These are phyloP conservation scores for Tribolium freemani DNA, from an alignment of 2,888 invertebrate species.

Conservation along the genomic window DNA sequence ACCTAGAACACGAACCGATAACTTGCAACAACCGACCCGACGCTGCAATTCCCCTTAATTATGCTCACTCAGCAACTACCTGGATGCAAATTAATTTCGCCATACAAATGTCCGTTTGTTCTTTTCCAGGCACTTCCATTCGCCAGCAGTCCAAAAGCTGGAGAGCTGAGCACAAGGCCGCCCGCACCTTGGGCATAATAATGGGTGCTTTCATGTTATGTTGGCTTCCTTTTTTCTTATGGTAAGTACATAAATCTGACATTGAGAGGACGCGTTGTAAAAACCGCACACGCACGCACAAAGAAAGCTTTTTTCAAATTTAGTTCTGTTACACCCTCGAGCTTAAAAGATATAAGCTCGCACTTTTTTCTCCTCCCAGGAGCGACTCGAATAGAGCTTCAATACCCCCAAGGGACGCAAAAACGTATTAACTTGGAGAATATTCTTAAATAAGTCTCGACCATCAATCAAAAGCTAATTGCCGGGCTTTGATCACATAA, in stretches of 20 bases:
- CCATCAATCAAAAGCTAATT: conserved; percentile 37
- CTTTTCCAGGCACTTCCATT: conserved; percentile 75
- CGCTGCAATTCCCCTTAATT: conserved; percentile 33
- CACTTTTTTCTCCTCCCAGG: conserved; percentile 5
- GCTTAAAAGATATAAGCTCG: conserved; percentile 25
- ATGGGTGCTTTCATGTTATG: conserved; percentile 96
- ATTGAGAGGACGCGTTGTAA: conserved; percentile 9
- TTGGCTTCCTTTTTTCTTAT: conserved; percentile 96
- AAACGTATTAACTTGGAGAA: background rate
- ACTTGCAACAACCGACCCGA: conserved; percentile 27
- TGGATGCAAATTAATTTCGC: conserved; percentile 26
- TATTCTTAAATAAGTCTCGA: conserved; percentile 22
- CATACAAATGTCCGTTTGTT: conserved; percentile 7
- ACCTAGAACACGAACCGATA: conserved; percentile 27
- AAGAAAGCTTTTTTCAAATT: conserved; percentile 21
- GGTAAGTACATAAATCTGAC: conserved; percentile 74
- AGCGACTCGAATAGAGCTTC: background rate
- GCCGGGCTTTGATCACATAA: conserved; percentile 26
- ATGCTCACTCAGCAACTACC: conserved; percentile 7
- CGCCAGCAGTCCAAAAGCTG: conserved; percentile 83
- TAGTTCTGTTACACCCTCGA: conserved; percentile 15
- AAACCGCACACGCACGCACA: conserved; percentile 10
- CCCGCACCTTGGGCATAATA: conserved; percentile 94
- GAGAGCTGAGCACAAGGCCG: conserved; percentile 93
- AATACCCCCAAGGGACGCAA: conserved; percentile 8